phyloP scores from a whole-genome alignment of 2,888 invertebrate genomes.

The Brenthis daphne region DNA sequence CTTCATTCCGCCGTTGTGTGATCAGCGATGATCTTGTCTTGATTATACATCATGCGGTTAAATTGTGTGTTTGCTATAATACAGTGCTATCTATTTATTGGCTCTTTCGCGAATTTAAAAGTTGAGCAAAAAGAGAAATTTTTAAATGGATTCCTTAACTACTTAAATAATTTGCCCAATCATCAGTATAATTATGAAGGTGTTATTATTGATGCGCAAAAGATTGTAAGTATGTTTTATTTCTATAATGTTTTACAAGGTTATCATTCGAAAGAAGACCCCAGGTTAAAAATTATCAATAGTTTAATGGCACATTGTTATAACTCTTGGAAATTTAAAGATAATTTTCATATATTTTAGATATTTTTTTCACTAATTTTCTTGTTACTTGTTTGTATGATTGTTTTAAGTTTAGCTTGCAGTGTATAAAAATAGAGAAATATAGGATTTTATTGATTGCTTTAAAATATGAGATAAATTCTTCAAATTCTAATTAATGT shows the following conservation, averaged over 20 bases:
- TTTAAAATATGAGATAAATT: too few species aligned
- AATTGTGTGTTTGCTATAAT: conserved; percentile 45
- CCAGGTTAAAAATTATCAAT: conserved; percentile 12
- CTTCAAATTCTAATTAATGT: too few species aligned
- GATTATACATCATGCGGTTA: conserved; percentile 54
- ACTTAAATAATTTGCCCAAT: conserved; percentile 74
- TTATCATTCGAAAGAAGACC: conserved; percentile 41
- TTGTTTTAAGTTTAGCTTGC: too few species aligned
- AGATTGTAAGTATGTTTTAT: conserved; percentile 63
- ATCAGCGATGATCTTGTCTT: conserved; percentile 54
- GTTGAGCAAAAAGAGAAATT: conserved; percentile 54
- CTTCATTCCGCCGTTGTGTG: conserved; percentile 41
- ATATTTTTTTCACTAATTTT: too few species aligned
- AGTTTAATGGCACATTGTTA: conserved; percentile 16
- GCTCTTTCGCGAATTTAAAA: conserved; percentile 57
- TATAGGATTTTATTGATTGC: too few species aligned
- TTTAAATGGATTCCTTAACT: conserved; percentile 66
- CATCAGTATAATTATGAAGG: conserved; percentile 71
- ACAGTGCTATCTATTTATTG: conserved; percentile 47
- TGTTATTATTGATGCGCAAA: conserved; percentile 65
- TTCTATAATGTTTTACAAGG: conserved; percentile 36
- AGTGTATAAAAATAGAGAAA: too few species aligned
- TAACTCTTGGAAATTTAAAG: neutral
- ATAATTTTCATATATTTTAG: neutral
- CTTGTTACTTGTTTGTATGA: too few species aligned